A percentile compares a stretch with the other conserved stretches of the same genome.
Conservation (phyloP, 2,797 vertebrate species). For the Rhinogobio ventralis region DNA sequence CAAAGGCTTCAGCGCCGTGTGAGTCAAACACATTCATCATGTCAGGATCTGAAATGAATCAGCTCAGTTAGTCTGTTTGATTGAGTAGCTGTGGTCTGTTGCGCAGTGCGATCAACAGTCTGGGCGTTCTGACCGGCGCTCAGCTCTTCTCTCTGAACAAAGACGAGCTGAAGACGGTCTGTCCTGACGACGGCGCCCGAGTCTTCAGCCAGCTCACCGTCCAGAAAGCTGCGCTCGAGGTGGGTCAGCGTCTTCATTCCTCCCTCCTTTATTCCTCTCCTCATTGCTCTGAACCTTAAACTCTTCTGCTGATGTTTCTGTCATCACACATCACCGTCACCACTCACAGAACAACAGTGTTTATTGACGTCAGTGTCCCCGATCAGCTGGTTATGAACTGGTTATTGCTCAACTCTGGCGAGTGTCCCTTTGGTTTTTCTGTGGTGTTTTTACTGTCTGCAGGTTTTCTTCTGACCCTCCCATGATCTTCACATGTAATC, state of each 20-base stretch:
- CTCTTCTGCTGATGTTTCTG: neutral
- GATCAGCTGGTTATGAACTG: neutral
- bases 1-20: slow-evolving; percentile 94
- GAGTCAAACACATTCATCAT: slow-evolving; percentile 65
- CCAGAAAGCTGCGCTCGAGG: slow-evolving; percentile 95
- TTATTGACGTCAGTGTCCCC: neutral
- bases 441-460: slow-evolving; percentile 77
- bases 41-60: too few species aligned
- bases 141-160: slow-evolving; percentile 98
- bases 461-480: slow-evolving; percentile 84
- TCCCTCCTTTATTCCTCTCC: neutral
- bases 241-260: slow-evolving; percentile 63
- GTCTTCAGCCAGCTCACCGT: slow-evolving; percentile 95
- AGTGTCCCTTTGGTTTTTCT: slow-evolving; percentile 71
- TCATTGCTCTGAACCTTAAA: neutral
- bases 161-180: slow-evolving; percentile 93
- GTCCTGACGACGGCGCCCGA: slow-evolving; percentile 89
- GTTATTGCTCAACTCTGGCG: slow-evolving; percentile 64
- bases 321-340: neutral
- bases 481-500: slow-evolving; percentile 72
- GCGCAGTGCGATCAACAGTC: slow-evolving; percentile 89
- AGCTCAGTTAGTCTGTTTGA: too few species aligned
- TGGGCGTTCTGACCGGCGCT: slow-evolving; percentile 92
- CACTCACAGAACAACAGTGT: neutral
- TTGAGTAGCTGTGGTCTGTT: neutral